A percentile compares a stretch with the other conserved stretches of the same genome.
These are phyloP conservation scores for Clarias pachynema DNA, from an alignment of 2,797 vertebrate species.

Conservation along the genomic window DNA sequence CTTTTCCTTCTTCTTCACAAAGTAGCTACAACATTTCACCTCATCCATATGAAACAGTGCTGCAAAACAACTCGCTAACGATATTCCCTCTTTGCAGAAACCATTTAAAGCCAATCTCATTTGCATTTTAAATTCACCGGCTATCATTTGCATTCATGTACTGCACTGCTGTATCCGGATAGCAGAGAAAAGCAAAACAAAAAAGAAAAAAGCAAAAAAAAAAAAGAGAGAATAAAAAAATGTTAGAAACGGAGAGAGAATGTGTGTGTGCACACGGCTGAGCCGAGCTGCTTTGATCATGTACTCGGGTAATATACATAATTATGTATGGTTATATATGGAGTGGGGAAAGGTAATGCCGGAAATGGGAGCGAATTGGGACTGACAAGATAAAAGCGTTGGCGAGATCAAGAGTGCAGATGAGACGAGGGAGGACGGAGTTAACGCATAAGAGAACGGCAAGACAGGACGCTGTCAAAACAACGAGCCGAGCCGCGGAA, in stretches of 20 bases:
- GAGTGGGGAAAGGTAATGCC: constrained; percentile 55
- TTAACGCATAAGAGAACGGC: constrained; percentile 62
- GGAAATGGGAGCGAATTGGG: constrained; percentile 60
- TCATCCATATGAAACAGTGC: constrained; percentile 53
- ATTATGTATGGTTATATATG: constrained; percentile 44
- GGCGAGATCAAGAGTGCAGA: constrained; percentile 65
- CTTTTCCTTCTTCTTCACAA: constrained; percentile 35
- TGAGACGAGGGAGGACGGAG: constrained; percentile 56
- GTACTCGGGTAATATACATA: constrained; percentile 39
- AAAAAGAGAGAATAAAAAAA: not conserved
- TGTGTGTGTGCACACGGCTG: not conserved
- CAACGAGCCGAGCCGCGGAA: constrained; percentile 34
- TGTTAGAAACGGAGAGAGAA: not conserved
- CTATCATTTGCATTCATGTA: constrained; percentile 39
- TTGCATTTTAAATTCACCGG: constrained; percentile 51
- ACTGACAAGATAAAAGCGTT: constrained; percentile 67
- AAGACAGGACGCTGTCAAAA: constrained; percentile 65
- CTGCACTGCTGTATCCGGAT: constrained; percentile 28
- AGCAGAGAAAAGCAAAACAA: not conserved
- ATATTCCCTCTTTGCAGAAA: constrained; percentile 49
- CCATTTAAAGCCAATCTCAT: constrained; percentile 55
- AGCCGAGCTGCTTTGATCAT: constrained; percentile 41
- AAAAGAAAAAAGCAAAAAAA: too few relatives aligned
- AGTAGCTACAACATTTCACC: constrained; percentile 36
- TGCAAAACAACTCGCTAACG: constrained; percentile 53